A percentile compares a stretch with the other conserved stretches of the same genome.
phyloP scores from a whole-genome alignment of 2,113 vertebrate genomes.

The Arvicanthis niloticus region DNA sequence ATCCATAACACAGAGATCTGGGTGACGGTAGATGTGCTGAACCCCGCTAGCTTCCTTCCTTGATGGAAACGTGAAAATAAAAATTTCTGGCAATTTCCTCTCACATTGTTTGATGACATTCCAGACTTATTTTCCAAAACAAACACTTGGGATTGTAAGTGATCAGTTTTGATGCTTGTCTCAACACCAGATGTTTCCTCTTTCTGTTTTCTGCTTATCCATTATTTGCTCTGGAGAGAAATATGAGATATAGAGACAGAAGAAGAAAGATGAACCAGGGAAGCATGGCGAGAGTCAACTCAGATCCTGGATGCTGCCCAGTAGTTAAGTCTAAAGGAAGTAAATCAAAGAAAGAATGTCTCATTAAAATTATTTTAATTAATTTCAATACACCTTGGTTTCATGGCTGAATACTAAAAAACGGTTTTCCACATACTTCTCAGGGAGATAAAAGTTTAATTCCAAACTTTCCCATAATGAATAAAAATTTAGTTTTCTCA shows the following conservation, averaged over 20 bases:
- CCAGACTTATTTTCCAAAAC: background rate
- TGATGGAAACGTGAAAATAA: background rate
- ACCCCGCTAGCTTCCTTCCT: background rate
- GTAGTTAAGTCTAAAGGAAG: background rate
- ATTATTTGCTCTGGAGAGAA: background rate
- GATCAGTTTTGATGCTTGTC: background rate
- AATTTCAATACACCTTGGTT: background rate
- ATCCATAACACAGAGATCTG: background rate
- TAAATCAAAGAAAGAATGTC: background rate
- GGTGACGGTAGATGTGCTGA: background rate
- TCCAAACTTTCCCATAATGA: background rate
- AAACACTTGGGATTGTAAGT: background rate
- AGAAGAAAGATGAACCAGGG: background rate
- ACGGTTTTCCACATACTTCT: background rate
- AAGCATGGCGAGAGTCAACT: too few relatives aligned
- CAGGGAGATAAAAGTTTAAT: conserved; percentile 25
- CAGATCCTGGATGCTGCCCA: too few relatives aligned
- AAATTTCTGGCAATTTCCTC: background rate
- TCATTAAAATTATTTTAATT: background rate
- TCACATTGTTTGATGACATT: background rate
- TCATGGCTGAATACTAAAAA: background rate
- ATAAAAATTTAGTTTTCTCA: background rate
- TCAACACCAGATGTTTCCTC: background rate
- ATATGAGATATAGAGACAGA: background rate
- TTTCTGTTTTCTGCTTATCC: background rate